Conservation (phyloP, 2,888 invertebrate species). For the Cryptocheilus praepositus region DNA sequence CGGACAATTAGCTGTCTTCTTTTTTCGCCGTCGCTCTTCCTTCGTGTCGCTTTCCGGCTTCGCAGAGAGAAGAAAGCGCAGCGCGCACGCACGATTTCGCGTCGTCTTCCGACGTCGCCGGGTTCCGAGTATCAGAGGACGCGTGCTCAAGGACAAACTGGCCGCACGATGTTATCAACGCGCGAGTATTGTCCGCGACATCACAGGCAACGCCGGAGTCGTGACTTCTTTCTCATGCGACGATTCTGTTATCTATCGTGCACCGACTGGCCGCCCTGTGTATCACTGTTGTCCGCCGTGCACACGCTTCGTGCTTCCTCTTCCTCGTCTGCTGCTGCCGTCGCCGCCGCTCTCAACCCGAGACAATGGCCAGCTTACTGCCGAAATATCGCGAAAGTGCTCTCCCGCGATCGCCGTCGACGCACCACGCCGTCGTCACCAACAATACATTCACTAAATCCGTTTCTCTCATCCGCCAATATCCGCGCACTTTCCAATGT, state of each 20-base stretch:
- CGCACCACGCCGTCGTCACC: no score
- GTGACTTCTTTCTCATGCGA: background rate
- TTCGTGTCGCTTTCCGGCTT: background rate
- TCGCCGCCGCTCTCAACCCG: no score
- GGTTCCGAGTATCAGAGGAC: conserved; percentile 13
- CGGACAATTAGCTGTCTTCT: background rate
- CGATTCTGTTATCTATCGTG: background rate
- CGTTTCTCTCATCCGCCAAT: background rate
- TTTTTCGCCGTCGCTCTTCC: background rate
- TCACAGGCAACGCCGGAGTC: conserved; percentile 3
- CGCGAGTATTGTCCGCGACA: conserved; percentile 15
- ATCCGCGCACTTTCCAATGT: background rate
- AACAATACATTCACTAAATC: background rate
- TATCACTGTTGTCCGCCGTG: background rate
- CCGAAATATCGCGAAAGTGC: no score
- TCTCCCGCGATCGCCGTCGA: no score
- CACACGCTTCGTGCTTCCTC: background rate
- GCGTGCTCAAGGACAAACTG: conserved; percentile 32
- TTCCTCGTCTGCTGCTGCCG: no score
- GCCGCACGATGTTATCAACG: background rate
- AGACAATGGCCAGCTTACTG: no score
- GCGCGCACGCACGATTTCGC: conserved; percentile 4
- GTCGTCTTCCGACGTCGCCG: conserved; percentile 5
- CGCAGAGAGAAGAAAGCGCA: background rate
- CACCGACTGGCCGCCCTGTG: no score